Evolutionary conservation across 2,113 vertebrate genomes (phyloP), one percentile per base, ranked within the genome.

Genomic region (Melanostigma gelatinosum): DNA sequence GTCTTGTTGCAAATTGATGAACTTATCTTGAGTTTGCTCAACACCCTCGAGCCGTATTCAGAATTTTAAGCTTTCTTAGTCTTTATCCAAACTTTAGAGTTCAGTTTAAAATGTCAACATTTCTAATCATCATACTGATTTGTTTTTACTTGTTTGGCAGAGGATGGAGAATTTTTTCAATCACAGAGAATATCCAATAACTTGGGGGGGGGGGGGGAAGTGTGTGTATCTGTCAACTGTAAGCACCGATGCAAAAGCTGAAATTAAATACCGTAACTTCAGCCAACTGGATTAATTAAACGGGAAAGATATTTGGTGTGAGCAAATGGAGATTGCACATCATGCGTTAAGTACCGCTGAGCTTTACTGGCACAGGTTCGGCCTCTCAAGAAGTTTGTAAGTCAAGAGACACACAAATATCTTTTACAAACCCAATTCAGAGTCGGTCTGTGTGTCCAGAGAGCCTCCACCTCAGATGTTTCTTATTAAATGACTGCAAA

Each of bases 401-500:
- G 50, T 81, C 44, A 15, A 29, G 65, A 32, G 58, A 63, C 65
- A 85, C 48, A 77, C 52, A 78, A 63, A 73, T 71, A 61, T 68
- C 52, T 77, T 80, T 76, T 46, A 50, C 52, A 38, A 81, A 79
- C 38, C 60, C 46, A 68, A 71, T 84, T 79, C 27, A 57, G 42
- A 44, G 60, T 71, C 72, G 82, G 75, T 77, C 83, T 88, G 72
- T 61, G 38, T 66, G 77, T 80, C 54, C 72, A 32, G 8, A 77
- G 77, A 85, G 29, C 63, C 32, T 73, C 32, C 3, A 24, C 38
- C 24, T 73, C 73, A 71, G 54, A 82, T 81, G 50, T 78, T 83
- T 80, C 64, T 69, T 38, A 77, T 89, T 80, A 86, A 85, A 83
- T 85, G 78, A 70, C 22, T 10, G 50, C 54, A 69, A 84, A 83